These are phyloP conservation scores for Ptychadena robeensis DNA, from an alignment of 2,797 vertebrate genomes.

Conservation along the genomic window DNA sequence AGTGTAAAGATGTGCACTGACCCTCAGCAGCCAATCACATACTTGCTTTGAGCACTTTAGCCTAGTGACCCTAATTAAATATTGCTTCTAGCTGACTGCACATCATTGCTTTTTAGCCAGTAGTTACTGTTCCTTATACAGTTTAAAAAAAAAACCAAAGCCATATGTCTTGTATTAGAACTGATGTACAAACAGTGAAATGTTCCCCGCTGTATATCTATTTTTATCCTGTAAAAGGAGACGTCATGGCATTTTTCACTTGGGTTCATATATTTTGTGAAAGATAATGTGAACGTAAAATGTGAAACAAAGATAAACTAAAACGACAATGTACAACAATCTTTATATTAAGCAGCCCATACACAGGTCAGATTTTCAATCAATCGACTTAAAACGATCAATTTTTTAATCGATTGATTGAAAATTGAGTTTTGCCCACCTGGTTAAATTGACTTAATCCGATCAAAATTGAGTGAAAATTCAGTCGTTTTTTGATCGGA, in stretches of 20 bases:
- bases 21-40: background rate
- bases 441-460: no score
- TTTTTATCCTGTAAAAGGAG: background rate
- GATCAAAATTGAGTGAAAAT: no score
- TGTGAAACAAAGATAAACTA: slow-evolving; percentile 5
- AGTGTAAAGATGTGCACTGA: background rate
- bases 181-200: background rate
- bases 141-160: background rate
- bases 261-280: background rate
- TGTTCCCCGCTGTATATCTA: background rate
- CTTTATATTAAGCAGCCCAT: no score
- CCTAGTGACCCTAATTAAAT: background rate
- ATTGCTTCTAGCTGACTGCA: background rate
- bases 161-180: background rate
- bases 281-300: slow-evolving; percentile 7
- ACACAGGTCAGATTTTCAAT: no score
- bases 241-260: background rate
- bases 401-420: no score
- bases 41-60: background rate
- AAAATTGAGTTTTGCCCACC: no score
- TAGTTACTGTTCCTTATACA: background rate
- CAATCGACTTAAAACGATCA: no score
- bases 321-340: background rate
- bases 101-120: background rate
- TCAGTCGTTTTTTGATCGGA: no score